Evolutionary conservation across 2,888 invertebrate genomes (phyloP), one percentile per base, ranked within the genome.

Genomic region (Syritta pipiens): DNA sequence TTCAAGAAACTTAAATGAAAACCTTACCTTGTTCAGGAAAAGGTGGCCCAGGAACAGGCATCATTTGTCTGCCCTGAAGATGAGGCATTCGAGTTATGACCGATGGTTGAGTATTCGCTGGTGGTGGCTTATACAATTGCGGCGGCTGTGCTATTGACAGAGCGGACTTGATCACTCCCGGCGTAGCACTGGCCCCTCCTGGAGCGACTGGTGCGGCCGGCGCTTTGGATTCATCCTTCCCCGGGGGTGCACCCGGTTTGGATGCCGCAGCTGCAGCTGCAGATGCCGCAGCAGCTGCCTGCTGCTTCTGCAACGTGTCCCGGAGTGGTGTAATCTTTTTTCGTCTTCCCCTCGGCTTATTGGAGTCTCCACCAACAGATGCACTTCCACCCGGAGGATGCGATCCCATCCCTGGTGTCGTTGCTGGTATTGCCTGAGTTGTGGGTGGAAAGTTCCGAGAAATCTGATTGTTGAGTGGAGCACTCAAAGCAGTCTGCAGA

Each of bases 51-150:
- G 67, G 67, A 57, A 67, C 53, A 57, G 75, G 32, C 83, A 84
- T 3, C 81, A 85, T 55, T 42, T 51, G 82, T 44, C 74, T 82
- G 62, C 35, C 81, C 22, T 84, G 81, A 20, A 84, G 79, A 82
- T 92, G 91, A 40, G 92, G 88, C 91, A 93, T 91, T 82, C 92
- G 89, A 5, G 92, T 92, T 44, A 93, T 92, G 4, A 93, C 92
- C 35, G 92, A 92, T 0, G 91, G 89, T 26, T 90, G 89, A 1
- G 90, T 63, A 19, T 83, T 82, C 35, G 59, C 79, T 5, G 75
- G 44, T 22, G 89, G 88, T 67, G 90, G 90, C 14, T 90, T 89
- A 81, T 90, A 91, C 2, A 90, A 89, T 82, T 90, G 90, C 1
- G 90, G 90, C 4, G 90, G 89, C 44, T 90, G 88, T 2, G 90